phyloP scores from a whole-genome alignment of 2,113 vertebrate species.

The Fulica atra region DNA sequence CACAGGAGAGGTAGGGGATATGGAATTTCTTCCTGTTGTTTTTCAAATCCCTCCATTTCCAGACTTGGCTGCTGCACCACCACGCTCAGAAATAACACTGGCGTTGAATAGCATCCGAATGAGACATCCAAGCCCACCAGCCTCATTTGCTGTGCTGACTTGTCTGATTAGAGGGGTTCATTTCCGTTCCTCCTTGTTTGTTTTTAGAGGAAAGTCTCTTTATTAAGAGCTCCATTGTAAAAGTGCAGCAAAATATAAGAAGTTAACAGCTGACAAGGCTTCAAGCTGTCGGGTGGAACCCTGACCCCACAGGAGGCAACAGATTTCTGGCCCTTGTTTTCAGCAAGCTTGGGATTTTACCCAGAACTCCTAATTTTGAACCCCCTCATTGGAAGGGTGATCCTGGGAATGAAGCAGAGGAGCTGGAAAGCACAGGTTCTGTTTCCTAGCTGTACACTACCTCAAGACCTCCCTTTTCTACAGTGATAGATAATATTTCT shows the following conservation, averaged over 20 bases:
- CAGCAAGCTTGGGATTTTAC: neutral
- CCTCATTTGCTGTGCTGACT: neutral
- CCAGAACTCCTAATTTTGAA: neutral
- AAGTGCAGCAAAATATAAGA: neutral
- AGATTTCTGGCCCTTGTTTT: neutral
- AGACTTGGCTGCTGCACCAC: constrained; percentile 1
- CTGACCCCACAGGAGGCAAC: neutral
- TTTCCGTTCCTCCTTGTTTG: neutral
- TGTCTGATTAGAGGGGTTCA: neutral
- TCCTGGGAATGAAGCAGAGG: neutral
- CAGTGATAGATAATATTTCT: neutral
- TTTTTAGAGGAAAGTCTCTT: neutral
- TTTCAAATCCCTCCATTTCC: constrained; percentile 51
- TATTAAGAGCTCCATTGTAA: neutral
- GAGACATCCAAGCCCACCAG: neutral
- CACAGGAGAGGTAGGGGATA: neutral
- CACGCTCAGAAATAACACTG: neutral
- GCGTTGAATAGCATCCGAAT: neutral
- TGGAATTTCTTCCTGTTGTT: constrained; percentile 52
- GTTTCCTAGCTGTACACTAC: neutral
- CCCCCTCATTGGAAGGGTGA: neutral
- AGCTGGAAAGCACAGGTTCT: neutral
- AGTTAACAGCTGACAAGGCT: neutral
- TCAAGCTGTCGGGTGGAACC: neutral
- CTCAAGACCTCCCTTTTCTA: neutral